Evolutionary conservation across 2,888 invertebrate species (phyloP), one percentile per base, ranked within the genome.

Genomic region (Tetranychus truncatus): DNA sequence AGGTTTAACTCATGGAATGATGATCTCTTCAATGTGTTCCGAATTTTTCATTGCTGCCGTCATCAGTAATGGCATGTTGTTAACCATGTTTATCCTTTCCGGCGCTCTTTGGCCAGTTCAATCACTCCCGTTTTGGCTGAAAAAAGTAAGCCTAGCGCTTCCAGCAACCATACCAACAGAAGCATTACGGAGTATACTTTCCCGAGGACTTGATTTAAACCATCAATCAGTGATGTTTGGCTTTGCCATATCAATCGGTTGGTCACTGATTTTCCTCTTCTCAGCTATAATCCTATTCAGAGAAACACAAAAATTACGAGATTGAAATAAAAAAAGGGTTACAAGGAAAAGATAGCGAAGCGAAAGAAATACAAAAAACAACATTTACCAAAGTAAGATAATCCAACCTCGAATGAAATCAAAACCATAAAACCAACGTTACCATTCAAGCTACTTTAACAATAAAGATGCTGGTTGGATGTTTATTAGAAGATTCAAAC

Each of bases 101-200:
- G 95, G 95, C 76, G 93, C 95, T 67, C 92, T 95, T 81, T 95
- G 95, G 95, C 95, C 95, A 76, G 89, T 95, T 77, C 93, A 95
- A 83, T 93, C 93, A 76, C 95, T 95, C 91, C 95, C 95, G 2
- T 86, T 88, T 80, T 86, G 90, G 76, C 84, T 95, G 66, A 86
- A 89, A 81, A 84, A 87, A 81, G 87, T 92, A 67, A 89, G 91
- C 4, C 83, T 87, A 73, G 81, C 84, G 0, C 84, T 91, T 4
- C 94, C 94, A 0, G 89, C 91, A 81, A 93, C 93, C 0, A 83
- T 91, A 74, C 88, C 92, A 0, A 87, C 89, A 0, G 87, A 88
- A 77, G 88, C 91, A 0, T 85, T 92, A 74, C 84, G 93, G 77
- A 88, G 88, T 79, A 85, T 92, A 75, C 85, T 91, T 80, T 88